These are phyloP conservation scores for Orthosia gracilis DNA, from an alignment of 2,888 invertebrate species.

Conservation along the genomic window DNA sequence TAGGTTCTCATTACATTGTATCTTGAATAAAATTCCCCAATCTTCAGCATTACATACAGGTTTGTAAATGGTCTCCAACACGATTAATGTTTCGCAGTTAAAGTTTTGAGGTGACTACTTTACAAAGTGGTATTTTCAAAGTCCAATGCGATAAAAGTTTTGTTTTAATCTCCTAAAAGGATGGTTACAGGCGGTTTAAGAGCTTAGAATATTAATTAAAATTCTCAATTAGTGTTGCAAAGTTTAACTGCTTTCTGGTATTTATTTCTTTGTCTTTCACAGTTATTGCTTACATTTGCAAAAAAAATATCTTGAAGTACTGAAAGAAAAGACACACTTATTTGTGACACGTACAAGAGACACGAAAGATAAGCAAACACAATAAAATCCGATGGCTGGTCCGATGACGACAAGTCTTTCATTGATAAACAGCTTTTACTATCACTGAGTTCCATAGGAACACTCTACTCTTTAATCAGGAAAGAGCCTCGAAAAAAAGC, in stretches of 20 bases:
- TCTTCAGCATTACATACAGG: not conserved
- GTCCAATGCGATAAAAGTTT: constrained; percentile 11
- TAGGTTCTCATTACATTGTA: not conserved
- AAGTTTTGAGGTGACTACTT: too few species aligned
- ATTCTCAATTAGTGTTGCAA: constrained; percentile 1
- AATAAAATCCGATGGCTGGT: too few species aligned
- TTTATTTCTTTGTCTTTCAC: not conserved
- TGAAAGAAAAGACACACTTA: too few species aligned
- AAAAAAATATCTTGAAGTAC: too few species aligned
- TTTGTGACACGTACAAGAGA: too few species aligned
- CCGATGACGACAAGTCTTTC: too few species aligned
- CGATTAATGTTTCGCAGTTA: constrained; percentile 6
- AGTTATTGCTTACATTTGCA: too few species aligned
- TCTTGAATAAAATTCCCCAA: not conserved
- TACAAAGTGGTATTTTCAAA: constrained; percentile 11
- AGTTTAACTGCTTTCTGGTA: not conserved
- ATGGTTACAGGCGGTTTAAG: not conserved
- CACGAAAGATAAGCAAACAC: not conserved
- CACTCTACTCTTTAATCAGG: too few species aligned
- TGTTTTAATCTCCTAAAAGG: constrained; percentile 1
- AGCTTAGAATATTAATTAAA: constrained; percentile 17
- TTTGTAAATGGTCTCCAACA: constrained; percentile 5
- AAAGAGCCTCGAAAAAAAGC: too few species aligned
- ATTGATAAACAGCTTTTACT: too few species aligned
- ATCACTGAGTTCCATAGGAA: too few species aligned